A percentile compares a stretch with the other conserved stretches of the same genome.
These are phyloP conservation scores for Eudyptes chrysolophus DNA, from an alignment of 2,113 vertebrate genomes.

Conservation along the genomic window DNA sequence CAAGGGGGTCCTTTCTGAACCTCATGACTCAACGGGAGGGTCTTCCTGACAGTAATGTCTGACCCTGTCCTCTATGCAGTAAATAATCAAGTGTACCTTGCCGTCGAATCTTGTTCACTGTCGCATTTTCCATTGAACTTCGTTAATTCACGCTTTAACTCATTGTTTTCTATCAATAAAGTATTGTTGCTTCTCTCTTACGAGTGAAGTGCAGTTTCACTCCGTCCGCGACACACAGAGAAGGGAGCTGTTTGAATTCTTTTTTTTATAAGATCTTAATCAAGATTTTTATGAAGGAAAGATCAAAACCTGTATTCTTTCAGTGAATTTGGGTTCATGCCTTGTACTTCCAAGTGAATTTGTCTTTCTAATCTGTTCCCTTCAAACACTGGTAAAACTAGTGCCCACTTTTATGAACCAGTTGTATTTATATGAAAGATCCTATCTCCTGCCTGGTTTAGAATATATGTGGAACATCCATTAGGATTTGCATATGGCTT, in stretches of 20 bases:
- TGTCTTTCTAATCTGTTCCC: background rate
- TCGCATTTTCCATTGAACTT: too few species aligned
- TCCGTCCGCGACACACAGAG: background rate
- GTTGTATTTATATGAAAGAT: background rate
- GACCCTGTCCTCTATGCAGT: too few species aligned
- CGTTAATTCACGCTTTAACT: too few species aligned
- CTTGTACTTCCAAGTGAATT: background rate
- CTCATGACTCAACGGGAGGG: too few species aligned
- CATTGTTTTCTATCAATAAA: too few species aligned
- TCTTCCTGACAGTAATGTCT: too few species aligned
- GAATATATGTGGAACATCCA: background rate
- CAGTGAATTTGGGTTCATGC: background rate
- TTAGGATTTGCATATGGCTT: background rate
- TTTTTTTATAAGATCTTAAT: background rate
- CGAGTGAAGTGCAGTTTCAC: too few species aligned
- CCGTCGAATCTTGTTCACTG: too few species aligned
- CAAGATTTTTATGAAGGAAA: background rate
- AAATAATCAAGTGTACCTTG: too few species aligned
- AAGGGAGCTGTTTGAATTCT: background rate
- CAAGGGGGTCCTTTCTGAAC: too few species aligned
- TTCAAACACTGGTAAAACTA: background rate
- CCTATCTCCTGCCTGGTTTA: background rate
- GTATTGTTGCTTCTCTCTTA: too few species aligned
- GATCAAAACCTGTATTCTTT: background rate
- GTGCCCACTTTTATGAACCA: background rate